phyloP scores from a whole-genome alignment of 2,113 vertebrate species.

The Daboia siamensis region DNA sequence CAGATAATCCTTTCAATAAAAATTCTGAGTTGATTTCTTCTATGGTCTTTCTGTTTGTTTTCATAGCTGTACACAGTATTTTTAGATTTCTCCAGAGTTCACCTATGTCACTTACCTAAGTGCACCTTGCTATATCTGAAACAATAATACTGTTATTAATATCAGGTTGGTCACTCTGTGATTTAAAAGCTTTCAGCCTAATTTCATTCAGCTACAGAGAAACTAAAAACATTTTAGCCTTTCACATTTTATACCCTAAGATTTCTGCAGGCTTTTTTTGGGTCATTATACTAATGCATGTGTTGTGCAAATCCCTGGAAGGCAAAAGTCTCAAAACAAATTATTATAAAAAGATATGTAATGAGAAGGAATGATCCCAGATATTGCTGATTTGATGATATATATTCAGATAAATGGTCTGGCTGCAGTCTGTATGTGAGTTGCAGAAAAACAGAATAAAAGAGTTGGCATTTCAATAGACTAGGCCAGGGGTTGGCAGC shows the following conservation, averaged over 20 bases:
- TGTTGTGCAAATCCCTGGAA: constrained; percentile 41
- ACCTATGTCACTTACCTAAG: not conserved
- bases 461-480: not conserved
- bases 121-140: not conserved
- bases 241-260: constrained; percentile 1
- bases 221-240: not conserved
- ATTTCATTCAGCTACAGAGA: not conserved
- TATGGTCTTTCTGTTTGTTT: not conserved
- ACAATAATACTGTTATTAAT: not conserved
- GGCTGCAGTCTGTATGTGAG: not conserved
- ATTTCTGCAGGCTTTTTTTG: constrained; percentile 34
- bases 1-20: not conserved
- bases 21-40: not conserved
- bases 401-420: constrained; percentile 56
- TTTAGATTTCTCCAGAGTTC: not conserved
- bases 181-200: not conserved
- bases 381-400: constrained; percentile 40
- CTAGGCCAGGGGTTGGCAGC: too few relatives aligned
- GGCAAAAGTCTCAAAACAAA: not conserved
- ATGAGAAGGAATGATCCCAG: constrained; percentile 3
- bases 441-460: constrained; percentile 34
- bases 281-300: constrained; percentile 8
- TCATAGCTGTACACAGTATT: not conserved
- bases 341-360: not conserved
- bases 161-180: not conserved